phyloP scores from a whole-genome alignment of 2,797 vertebrate species.

The Megalops cyprinoides region DNA sequence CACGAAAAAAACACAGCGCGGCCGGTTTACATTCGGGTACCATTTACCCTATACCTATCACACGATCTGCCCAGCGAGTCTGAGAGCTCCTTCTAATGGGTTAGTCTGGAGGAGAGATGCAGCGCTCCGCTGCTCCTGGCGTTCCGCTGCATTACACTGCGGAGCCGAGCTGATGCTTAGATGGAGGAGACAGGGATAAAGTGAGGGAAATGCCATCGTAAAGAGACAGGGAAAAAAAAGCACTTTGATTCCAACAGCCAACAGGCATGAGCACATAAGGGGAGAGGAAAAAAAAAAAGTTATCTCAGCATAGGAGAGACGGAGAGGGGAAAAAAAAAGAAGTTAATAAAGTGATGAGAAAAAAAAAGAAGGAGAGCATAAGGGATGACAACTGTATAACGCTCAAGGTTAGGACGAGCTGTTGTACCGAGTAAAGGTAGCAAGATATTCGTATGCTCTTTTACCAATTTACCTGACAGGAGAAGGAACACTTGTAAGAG shows the following conservation, averaged over 20 bases:
- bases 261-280: constrained; percentile 6
- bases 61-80: not conserved
- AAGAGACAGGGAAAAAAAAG: constrained; percentile 31
- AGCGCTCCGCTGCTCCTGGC: constrained; percentile 4
- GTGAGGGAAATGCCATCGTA: constrained; percentile 31
- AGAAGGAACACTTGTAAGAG: constrained; percentile 45
- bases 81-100: not conserved
- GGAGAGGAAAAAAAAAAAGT: not conserved
- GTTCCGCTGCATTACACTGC: constrained; percentile 18
- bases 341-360: not conserved
- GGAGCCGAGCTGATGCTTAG: constrained; percentile 28
- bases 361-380: constrained; percentile 24
- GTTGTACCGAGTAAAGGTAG: constrained; percentile 36
- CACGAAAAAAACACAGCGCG: not conserved
- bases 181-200: constrained; percentile 32
- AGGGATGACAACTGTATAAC: constrained; percentile 23
- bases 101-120: not conserved
- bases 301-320: constrained; percentile 17
- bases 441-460: constrained; percentile 35
- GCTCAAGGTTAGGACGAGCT: constrained; percentile 27
- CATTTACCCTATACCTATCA: no score
- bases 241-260: constrained; percentile 23
- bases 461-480: constrained; percentile 42
- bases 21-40: not conserved
- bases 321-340: not conserved